Evolutionary conservation across 2,888 invertebrate genomes (phyloP), one percentile per base, ranked within the genome.

Genomic region (Adelphocoris suturalis): DNA sequence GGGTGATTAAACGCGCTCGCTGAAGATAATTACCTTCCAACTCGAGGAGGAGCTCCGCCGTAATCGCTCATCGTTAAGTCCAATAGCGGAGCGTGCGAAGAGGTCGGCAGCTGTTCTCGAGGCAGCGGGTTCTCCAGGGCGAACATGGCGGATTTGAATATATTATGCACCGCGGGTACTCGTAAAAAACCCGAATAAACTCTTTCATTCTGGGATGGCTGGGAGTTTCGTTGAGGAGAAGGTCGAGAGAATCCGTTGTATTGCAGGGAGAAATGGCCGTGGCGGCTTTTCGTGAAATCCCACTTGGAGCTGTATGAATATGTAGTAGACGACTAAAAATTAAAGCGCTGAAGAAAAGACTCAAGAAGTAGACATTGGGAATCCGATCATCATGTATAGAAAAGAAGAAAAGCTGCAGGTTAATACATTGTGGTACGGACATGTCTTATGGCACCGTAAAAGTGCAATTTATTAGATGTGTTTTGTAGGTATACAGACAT

Each of bases 11-110:
- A 82, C 23, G 52, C 82, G 82, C 23, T 48, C 23, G 47, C 68
- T 68, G 52, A 47, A 52, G 82, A 82, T 82, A 48, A 82, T 82
- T 52, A 82, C 52, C 75, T 75, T 48, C 85, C 46, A 47, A 14
- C n/a, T 16, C 48, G 82, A 23, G 47, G 47, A 75, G 19, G 75
- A 47, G 16, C 37, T 47, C 75, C 46, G n/a, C 48, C 46, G 48
- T 86, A 86, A 86, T 86, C 75, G 86, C 75, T 86, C 86, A 75
- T 86, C 86, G 75, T 86, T 86, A 86, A 23, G 75, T 86, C 75
- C 52, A 27, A 82, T 68, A 82, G 27, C 52, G 82, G 52, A 82
- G 82, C 52, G 82, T 82, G 82, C 82, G 82, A 82, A 82, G 82
- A 82, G 82, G 13, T 23, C 82, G 19, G 68, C 68, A 82, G 82